phyloP scores from a whole-genome alignment of 2,888 invertebrate species.

The Tetheella fluctuosa region DNA sequence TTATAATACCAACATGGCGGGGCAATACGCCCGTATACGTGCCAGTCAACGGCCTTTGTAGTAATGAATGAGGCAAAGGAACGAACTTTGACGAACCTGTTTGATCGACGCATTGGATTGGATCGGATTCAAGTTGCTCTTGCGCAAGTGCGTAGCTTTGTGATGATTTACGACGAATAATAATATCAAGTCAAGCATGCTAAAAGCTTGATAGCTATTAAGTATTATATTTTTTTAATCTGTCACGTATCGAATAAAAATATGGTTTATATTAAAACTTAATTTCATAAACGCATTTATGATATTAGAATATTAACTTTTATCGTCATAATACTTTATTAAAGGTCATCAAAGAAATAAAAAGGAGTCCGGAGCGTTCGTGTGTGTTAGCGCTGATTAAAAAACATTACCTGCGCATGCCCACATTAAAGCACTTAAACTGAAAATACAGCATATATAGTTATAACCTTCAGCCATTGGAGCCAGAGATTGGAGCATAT shows the following conservation, averaged over 20 bases:
- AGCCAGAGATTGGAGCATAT: too few species aligned
- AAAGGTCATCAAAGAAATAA: not conserved
- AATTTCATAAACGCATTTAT: not conserved
- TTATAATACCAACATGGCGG: constrained; percentile 39
- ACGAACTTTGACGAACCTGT: constrained; percentile 64
- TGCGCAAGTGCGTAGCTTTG: constrained; percentile 30
- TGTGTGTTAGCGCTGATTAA: too few species aligned
- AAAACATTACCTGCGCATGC: too few species aligned
- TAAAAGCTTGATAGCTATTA: not conserved
- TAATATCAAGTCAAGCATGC: not conserved
- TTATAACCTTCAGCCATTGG: too few species aligned
- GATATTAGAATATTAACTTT: not conserved
- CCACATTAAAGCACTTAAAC: too few species aligned
- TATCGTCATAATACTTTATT: too few species aligned
- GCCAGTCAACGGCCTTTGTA: constrained; percentile 70
- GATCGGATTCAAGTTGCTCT: constrained; percentile 27
- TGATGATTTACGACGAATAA: constrained; percentile 15
- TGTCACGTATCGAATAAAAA: not conserved
- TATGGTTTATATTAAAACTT: not conserved
- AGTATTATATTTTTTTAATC: too few species aligned
- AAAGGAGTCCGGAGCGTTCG: too few species aligned
- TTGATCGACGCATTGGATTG: constrained; percentile 37
- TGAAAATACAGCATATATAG: too few species aligned
- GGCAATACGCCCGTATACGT: constrained; percentile 23
- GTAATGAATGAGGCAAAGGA: constrained; percentile 62